Evolutionary conservation across 2,797 vertebrate genomes (phyloP).

Genomic region (Helicolenus hilgendorfi): DNA sequence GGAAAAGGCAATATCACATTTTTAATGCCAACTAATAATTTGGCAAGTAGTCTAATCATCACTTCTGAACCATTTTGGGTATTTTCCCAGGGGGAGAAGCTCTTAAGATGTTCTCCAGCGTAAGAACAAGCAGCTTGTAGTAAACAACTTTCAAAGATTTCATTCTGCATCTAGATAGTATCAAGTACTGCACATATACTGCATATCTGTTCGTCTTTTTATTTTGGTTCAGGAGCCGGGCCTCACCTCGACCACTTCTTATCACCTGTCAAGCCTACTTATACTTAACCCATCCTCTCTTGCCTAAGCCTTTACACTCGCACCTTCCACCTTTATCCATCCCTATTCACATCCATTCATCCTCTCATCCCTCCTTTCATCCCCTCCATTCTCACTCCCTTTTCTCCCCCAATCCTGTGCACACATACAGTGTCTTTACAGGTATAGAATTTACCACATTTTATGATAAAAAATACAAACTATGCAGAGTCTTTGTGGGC

Average conservation of each 20-base stretch:
- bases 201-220: not conserved
- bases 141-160: not conserved
- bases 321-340: not conserved
- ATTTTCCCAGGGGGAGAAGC: conserved; percentile 16
- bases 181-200: not conserved
- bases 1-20: conserved; percentile 1
- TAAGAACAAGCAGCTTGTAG: not conserved
- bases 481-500: not conserved
- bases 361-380: not conserved
- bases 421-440: not conserved
- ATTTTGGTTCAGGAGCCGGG: not conserved
- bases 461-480: not conserved
- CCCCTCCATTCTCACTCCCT: not conserved
- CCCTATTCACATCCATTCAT: not conserved
- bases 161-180: not conserved
- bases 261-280: not conserved
- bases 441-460: not conserved
- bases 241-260: not conserved
- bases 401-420: not conserved
- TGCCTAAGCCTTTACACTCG: not conserved
- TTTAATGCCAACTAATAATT: conserved; percentile 40
- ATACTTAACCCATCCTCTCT: not conserved
- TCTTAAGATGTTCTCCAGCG: conserved; percentile 1
- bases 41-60: conserved; percentile 24
- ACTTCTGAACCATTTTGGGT: conserved; percentile 22